phyloP scores from a whole-genome alignment of 2,888 invertebrate genomes.

The Campoletis raptor region DNA sequence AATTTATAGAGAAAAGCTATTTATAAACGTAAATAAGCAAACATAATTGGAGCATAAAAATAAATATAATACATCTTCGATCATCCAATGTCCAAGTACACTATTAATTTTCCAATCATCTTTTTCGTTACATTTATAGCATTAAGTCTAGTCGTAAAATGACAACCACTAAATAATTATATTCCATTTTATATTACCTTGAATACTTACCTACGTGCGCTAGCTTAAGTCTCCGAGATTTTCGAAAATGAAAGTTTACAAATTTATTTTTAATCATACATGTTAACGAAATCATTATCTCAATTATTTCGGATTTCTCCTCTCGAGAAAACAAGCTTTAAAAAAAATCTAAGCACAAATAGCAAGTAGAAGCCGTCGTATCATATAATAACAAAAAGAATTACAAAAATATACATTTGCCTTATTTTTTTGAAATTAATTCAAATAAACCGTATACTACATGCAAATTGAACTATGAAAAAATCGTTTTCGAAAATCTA shows the following conservation, averaged over 20 bases:
- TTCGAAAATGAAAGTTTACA: slow-evolving; percentile 71
- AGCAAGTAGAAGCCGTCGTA: slow-evolving; percentile 43
- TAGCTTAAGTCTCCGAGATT: slow-evolving; percentile 74
- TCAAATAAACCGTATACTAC: slow-evolving; percentile 6
- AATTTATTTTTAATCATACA: not conserved
- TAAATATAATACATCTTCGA: slow-evolving; percentile 50
- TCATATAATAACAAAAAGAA: slow-evolving; percentile 27
- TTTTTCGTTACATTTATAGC: slow-evolving; percentile 50
- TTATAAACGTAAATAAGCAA: slow-evolving; percentile 1
- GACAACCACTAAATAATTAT: slow-evolving; percentile 58
- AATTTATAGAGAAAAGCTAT: slow-evolving; percentile 27
- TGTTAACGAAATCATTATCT: not conserved
- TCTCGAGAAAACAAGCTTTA: slow-evolving; percentile 12
- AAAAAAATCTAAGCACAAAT: slow-evolving; percentile 23
- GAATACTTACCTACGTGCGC: slow-evolving; percentile 75
- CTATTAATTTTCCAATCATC: slow-evolving; percentile 36
- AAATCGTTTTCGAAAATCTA: slow-evolving; percentile 76
- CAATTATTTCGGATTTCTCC: slow-evolving; percentile 13
- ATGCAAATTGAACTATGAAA: not conserved
- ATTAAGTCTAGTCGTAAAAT: slow-evolving; percentile 52
- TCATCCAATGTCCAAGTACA: slow-evolving; percentile 64
- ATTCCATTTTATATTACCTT: slow-evolving; percentile 79
- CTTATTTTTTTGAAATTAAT: slow-evolving; percentile 12
- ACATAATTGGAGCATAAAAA: slow-evolving; percentile 22
- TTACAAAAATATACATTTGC: slow-evolving; percentile 19